Base-by-base conservation (phyloP, 2,113 vertebrate species). In the Numida meleagris region DNA sequence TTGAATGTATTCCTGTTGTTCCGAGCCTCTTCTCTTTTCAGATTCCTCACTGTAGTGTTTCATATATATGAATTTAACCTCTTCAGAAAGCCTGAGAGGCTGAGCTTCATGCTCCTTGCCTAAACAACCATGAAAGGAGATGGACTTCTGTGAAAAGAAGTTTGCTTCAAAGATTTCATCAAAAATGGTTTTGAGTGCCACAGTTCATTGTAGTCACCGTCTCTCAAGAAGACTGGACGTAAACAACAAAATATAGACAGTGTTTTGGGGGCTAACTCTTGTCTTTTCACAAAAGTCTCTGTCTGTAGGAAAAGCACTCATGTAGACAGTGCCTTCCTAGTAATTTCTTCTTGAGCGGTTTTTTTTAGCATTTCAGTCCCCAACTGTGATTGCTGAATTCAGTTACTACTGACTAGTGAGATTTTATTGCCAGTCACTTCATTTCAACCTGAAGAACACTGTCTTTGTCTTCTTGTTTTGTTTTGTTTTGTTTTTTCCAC, bases 361-460 rank as follows among this genome's bases (percentile, higher is more conserved):
- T 23, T n/a, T n/a, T 81, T 6, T 90, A 80, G 82, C 34, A 94
- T 82, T 79, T 81, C 75, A 45, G n/a, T 8, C 23, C 3, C 48
- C 20, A 82, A 46, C 57, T 91, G n/a, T 94, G 51, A 89, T 87
- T 25, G 14, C 31, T 70, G 27, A 5, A 36, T 85, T 95, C 63
- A 55, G 86, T 76, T 67, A 31, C 21, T 87, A 29, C 17, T 89
- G 33, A 45, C 38, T 71, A 96, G 88, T 70, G 42, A 95, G 38
- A 50, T 77, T 3, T 27, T 79, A 95, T 95, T 89, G n/a, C 34
- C 68, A 93, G 42, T 42, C 42, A 70, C 73, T 85, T 95, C 61
- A 82, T 92, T 88, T 96, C 72, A 90, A 92, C 85, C 68, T 91
- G 63, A 61, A 94, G 58, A 96, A 88, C 53, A 89, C n/a, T 72